A percentile compares a stretch with the other conserved stretches of the same genome.
Conservation (phyloP, 2,113 vertebrate genomes). For the Zapus hudsonius region DNA sequence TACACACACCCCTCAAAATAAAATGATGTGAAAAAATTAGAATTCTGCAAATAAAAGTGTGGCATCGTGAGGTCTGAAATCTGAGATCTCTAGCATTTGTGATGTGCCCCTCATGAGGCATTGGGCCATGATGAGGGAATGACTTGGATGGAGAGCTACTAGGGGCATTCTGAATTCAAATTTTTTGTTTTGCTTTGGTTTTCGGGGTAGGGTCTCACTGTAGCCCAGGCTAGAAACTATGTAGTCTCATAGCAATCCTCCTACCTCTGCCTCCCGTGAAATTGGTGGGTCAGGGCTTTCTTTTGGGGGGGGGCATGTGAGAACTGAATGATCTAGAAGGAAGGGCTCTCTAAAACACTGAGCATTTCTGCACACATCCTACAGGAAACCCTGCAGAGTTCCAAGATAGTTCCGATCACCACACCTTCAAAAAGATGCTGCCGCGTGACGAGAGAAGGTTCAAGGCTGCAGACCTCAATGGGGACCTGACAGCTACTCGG, state of each 20-base stretch:
- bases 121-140: too few relatives aligned
- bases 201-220: too few relatives aligned
- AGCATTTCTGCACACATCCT: not conserved
- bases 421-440: conserved; percentile 98
- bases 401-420: conserved; percentile 92
- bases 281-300: not conserved
- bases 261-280: too few relatives aligned
- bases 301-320: not conserved
- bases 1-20: too few relatives aligned
- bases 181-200: too few relatives aligned
- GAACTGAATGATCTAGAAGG: not conserved
- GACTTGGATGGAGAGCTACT: not conserved
- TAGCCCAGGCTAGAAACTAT: too few relatives aligned
- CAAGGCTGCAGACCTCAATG: conserved; percentile 90
- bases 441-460: conserved; percentile 97
- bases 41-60: not conserved
- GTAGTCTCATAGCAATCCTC: too few relatives aligned
- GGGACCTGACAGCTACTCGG: conserved; percentile 90
- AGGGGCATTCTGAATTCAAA: not conserved
- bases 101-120: not conserved
- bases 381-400: conserved; percentile 95
- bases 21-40: not conserved
- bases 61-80: not conserved
- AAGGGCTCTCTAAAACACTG: not conserved
- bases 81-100: not conserved